Percentiles rank a stretch among this genome's conserved stretches.
phyloP scores from a whole-genome alignment of 2,888 invertebrate species.

The Nymphalis polychloros region DNA sequence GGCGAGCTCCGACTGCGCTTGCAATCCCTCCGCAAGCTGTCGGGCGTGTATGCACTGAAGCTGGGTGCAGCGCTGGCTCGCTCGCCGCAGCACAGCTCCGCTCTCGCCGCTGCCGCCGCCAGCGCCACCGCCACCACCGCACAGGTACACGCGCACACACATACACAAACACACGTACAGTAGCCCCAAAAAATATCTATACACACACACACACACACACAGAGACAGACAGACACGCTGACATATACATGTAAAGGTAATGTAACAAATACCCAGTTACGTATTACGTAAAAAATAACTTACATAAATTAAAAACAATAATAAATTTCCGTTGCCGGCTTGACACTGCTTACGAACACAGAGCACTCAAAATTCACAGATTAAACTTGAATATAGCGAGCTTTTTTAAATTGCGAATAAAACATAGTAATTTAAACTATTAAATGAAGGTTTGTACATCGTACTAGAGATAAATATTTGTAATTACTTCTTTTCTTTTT shows the following conservation, averaged over 20 bases:
- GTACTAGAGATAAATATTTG: too few species aligned
- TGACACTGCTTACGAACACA: conserved; percentile 55
- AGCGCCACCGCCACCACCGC: conserved; percentile 55
- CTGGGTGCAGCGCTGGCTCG: conserved; percentile 89
- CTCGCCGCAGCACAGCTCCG: conserved; percentile 78
- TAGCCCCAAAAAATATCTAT: background rate
- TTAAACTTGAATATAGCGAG: conserved; percentile 49
- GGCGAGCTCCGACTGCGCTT: conserved; percentile 90
- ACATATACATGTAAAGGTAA: background rate
- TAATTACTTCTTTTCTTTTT: background rate
- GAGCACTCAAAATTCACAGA: conserved; percentile 51
- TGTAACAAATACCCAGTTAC: background rate
- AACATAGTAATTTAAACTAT: background rate
- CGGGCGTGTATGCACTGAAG: conserved; percentile 91
- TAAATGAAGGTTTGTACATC: too few species aligned
- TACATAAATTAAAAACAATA: background rate
- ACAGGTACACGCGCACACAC: conserved; percentile 48
- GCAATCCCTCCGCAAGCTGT: conserved; percentile 90
- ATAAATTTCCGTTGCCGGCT: conserved; percentile 34
- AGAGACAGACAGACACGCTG: background rate
- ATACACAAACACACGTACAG: background rate
- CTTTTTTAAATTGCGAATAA: conserved; percentile 40
- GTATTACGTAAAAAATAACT: background rate
- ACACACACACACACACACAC: background rate
- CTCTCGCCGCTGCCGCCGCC: conserved; percentile 57